Percentiles rank a stretch among this genome's conserved stretches.
Evolutionary conservation across 2,113 vertebrate genomes (phyloP).

Genomic region (Bettongia penicillata): DNA sequence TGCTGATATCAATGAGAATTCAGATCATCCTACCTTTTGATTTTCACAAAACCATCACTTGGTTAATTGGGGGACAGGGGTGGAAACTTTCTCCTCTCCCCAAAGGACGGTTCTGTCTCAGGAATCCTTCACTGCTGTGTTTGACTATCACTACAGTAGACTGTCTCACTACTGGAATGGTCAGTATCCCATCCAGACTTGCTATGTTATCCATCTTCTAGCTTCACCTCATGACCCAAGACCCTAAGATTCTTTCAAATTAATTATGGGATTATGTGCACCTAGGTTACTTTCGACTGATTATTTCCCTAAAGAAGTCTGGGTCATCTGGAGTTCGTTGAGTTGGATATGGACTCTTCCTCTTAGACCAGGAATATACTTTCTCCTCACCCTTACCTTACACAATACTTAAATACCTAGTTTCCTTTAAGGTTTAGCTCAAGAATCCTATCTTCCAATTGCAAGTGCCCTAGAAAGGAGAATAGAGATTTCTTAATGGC

Average conservation of each 20-base stretch:
- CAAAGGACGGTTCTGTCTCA: background rate
- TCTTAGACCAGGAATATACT: background rate
- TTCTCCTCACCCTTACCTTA: background rate
- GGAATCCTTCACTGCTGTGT: background rate
- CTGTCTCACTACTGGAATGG: background rate
- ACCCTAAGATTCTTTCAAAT: background rate
- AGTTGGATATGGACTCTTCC: background rate
- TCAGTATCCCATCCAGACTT: background rate
- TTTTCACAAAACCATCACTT: background rate
- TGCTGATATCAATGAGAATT: background rate
- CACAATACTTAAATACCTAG: background rate
- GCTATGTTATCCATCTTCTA: background rate
- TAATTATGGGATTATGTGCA: no score
- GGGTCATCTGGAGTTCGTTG: background rate
- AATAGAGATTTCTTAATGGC: no score
- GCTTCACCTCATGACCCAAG: background rate
- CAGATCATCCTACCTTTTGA: background rate
- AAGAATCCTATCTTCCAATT: background rate
- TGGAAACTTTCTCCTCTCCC: background rate
- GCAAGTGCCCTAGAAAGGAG: background rate
- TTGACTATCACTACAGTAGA: background rate
- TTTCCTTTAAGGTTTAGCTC: background rate
- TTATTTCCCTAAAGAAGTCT: background rate
- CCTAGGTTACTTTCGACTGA: background rate
- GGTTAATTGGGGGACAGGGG: background rate